A percentile compares a stretch with the other conserved stretches of the same genome.
phyloP scores from a whole-genome alignment of 2,888 invertebrate genomes.

The Imbricaverruca yamaguchii region DNA sequence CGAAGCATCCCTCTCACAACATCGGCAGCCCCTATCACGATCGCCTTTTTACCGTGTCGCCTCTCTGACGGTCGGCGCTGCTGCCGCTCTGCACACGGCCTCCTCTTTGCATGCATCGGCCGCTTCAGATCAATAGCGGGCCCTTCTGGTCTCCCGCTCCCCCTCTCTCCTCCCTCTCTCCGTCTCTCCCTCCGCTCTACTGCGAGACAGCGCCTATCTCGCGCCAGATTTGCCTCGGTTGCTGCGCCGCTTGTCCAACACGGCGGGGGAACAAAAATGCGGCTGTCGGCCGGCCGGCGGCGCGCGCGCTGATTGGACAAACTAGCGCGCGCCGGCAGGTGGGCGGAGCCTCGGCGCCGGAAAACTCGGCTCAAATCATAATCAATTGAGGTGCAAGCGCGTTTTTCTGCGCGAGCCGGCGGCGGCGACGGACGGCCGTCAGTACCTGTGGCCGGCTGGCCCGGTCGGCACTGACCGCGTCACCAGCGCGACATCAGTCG shows the following conservation, averaged over 20 bases:
- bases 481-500: not conserved
- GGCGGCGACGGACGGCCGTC: not conserved
- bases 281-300: not conserved
- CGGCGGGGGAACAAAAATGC: not conserved
- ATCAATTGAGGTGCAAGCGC: constrained; percentile 21
- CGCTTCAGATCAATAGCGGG: not conserved
- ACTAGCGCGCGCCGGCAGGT: not conserved
- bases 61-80: too few relatives aligned
- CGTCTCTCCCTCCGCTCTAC: too few relatives aligned
- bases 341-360: constrained; percentile 18
- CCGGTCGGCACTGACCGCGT: not conserved
- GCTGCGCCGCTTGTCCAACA: not conserved
- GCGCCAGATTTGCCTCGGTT: not conserved
- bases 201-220: too few relatives aligned
- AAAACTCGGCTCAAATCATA: constrained; percentile 20
- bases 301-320: not conserved
- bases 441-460: not conserved
- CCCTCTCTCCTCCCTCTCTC: too few relatives aligned
- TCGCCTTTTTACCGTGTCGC: not conserved
- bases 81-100: not conserved
- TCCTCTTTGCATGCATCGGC: not conserved
- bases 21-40: not conserved
- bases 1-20: not conserved
- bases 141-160: too few relatives aligned
- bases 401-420: constrained; percentile 18